Percentiles rank a stretch among this genome's conserved stretches.
Conservation (phyloP, 1,140 invertebrate genomes). For the Carcinoscorpius rotundicauda region DNA sequence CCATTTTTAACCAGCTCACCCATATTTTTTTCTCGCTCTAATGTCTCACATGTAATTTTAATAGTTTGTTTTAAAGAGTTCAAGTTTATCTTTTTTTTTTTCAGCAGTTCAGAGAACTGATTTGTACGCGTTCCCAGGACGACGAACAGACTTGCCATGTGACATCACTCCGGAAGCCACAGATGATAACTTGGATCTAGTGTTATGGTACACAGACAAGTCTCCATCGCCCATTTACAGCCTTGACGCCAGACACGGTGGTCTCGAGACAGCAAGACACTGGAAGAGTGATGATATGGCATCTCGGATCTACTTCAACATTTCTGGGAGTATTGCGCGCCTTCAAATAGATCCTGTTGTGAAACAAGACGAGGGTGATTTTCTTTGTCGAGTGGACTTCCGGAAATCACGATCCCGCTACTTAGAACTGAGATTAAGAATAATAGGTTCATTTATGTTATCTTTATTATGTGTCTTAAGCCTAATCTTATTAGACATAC, state of each 20-base stretch:
- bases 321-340: neutral
- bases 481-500: no score
- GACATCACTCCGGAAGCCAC: slow-evolving; percentile 57
- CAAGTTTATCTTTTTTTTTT: no score
- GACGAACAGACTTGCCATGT: slow-evolving; percentile 58
- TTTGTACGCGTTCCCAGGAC: no score
- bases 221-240: slow-evolving; percentile 32
- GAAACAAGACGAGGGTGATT: slow-evolving; percentile 54
- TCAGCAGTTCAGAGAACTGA: no score
- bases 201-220: slow-evolving; percentile 74
- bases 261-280: neutral
- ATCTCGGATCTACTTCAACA: slow-evolving; percentile 6
- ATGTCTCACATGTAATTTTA: no score
- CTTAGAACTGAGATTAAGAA: slow-evolving; percentile 65
- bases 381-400: slow-evolving; percentile 76
- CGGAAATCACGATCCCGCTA: slow-evolving; percentile 71
- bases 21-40: no score
- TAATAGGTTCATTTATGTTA: slow-evolving; percentile 45
- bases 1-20: no score
- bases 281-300: slow-evolving; percentile 1
- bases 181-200: slow-evolving; percentile 76
- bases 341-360: slow-evolving; percentile 4
- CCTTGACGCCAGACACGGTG: slow-evolving; percentile 20
- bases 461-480: no score
- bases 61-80: no score